These are phyloP conservation scores for Hydrophis major DNA, from an alignment of 2,797 vertebrate genomes.

Conservation along the genomic window DNA sequence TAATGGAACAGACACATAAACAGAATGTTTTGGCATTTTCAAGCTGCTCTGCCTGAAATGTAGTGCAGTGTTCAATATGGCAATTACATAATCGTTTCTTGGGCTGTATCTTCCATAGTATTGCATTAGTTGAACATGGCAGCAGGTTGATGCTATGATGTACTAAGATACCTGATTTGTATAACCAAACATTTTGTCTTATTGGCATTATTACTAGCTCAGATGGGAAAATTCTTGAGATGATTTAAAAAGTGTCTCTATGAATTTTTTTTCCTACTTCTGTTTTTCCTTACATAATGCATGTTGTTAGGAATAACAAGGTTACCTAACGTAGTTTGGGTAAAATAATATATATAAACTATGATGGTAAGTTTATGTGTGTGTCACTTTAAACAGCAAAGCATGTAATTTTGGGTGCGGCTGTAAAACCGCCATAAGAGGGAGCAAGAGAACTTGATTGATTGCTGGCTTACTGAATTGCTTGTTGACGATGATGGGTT, in stretches of 20 bases:
- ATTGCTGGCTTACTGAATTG: too few relatives aligned
- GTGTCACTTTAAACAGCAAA: too few relatives aligned
- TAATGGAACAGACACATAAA: not conserved
- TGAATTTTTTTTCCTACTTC: not conserved
- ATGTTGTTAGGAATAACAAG: too few relatives aligned
- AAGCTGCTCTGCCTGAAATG: not conserved
- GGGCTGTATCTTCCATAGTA: not conserved
- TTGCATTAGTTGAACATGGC: not conserved
- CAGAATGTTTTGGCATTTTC: not conserved
- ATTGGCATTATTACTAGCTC: not conserved
- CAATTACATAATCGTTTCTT: not conserved
- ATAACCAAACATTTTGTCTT: not conserved
- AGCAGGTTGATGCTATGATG: not conserved
- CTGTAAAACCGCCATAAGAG: too few relatives aligned
- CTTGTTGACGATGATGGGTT: too few relatives aligned
- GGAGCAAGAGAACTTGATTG: too few relatives aligned
- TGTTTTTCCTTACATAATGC: not conserved
- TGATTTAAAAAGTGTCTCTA: not conserved
- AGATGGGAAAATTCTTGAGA: not conserved
- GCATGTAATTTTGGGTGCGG: too few relatives aligned
- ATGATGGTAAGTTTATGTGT: too few relatives aligned
- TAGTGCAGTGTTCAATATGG: not conserved
- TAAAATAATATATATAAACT: too few relatives aligned
- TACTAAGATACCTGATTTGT: not conserved
- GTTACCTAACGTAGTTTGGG: too few relatives aligned